Conservation (phyloP, 2,888 invertebrate genomes). For the Melieria omissa region DNA sequence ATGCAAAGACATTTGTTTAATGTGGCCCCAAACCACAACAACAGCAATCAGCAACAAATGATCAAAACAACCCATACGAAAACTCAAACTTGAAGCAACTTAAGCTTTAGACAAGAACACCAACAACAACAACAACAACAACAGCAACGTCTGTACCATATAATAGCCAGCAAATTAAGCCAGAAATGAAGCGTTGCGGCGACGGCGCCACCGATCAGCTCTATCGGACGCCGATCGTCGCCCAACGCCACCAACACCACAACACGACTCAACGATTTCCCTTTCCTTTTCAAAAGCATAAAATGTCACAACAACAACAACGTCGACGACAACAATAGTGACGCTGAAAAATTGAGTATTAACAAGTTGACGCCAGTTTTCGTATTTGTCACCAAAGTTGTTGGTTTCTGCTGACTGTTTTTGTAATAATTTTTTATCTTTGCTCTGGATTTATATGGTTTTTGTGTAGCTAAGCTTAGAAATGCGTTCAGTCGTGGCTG, state of each 20-base stretch:
- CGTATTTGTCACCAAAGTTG: constrained; percentile 32
- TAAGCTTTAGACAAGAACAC: not conserved
- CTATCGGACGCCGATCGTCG: constrained; percentile 8
- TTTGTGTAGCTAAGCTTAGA: no score
- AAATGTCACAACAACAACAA: constrained; percentile 3
- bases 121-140: constrained; percentile 1
- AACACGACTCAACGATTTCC: constrained; percentile 44
- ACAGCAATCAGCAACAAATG: not conserved
- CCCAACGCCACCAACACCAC: constrained; percentile 34
- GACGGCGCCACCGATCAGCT: constrained; percentile 16
- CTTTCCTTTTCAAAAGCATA: constrained; percentile 46
- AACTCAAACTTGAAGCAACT: not conserved
- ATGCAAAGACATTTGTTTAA: constrained; percentile 34
- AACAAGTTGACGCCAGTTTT: constrained; percentile 31
- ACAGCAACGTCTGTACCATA: constrained; percentile 17
- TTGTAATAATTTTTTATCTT: no score
- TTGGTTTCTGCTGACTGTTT: no score
- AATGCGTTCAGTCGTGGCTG: no score
- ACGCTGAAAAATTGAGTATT: constrained; percentile 30
- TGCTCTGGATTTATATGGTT: no score
- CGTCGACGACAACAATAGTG: constrained; percentile 35
- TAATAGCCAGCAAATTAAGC: constrained; percentile 34
- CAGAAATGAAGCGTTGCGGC: constrained; percentile 33
- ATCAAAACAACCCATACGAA: constrained; percentile 7
- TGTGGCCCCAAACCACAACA: constrained; percentile 8